Evolutionary conservation across 2,888 invertebrate genomes (phyloP).

Genomic region (Tachina lurida): DNA sequence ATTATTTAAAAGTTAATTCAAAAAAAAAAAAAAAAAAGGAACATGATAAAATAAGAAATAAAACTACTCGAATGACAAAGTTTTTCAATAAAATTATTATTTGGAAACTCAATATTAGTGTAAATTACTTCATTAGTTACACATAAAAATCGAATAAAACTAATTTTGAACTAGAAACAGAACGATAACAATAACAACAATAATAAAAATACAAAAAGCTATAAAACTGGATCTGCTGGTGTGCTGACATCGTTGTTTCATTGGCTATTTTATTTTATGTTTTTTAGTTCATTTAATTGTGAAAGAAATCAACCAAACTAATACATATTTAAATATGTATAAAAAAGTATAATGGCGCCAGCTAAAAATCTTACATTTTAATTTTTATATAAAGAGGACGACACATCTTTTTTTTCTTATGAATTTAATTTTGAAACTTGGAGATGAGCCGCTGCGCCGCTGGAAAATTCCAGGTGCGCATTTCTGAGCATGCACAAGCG

Average conservation of each 20-base stretch:
- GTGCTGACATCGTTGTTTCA: not conserved
- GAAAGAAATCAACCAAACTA: slow-evolving; percentile 26
- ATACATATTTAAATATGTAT: not conserved
- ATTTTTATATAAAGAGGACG: not conserved
- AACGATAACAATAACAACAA: not conserved
- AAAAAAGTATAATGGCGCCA: slow-evolving; percentile 60
- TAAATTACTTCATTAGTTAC: slow-evolving; percentile 70
- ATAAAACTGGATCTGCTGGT: slow-evolving; percentile 24
- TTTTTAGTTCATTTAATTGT: slow-evolving; percentile 35
- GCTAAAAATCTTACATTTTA: slow-evolving; percentile 53
- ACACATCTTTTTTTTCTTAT: not conserved
- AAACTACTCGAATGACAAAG: slow-evolving; percentile 2
- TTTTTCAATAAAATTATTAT: slow-evolving; percentile 28
- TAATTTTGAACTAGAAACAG: slow-evolving; percentile 11
- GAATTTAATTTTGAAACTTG: too few relatives aligned
- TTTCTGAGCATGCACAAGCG: too few relatives aligned
- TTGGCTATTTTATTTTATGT: slow-evolving; percentile 28
- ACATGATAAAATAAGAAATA: not conserved
- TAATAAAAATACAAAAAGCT: slow-evolving; percentile 23
- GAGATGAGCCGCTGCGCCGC: too few relatives aligned
- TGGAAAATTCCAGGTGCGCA: too few relatives aligned
- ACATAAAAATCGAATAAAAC: slow-evolving; percentile 37
- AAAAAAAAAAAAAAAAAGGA: too few relatives aligned
- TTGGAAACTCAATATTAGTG: slow-evolving; percentile 47
- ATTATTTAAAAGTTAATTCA: slow-evolving; percentile 10